Evolutionary conservation across 2,113 vertebrate species (phyloP), one percentile per base, ranked within the genome.

Genomic region (Alligator sinensis): DNA sequence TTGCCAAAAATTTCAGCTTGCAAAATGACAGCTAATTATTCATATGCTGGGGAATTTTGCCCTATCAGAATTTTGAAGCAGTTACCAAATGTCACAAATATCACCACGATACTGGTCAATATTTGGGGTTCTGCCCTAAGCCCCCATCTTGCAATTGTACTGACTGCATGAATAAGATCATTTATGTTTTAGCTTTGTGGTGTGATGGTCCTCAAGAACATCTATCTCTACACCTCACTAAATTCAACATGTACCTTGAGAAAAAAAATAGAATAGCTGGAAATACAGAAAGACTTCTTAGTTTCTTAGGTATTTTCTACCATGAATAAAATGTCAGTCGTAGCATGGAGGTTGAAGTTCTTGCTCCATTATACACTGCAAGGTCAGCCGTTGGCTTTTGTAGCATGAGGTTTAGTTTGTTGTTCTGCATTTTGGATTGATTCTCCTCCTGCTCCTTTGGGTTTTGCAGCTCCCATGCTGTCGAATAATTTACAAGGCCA

Each of bases 61-160:
- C 87, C 88, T 89, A 80, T 93, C 64, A 84, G 88, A 95, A 47
- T 13, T 47, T 74, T 8, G 93, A 60, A 84, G 82, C 89, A 95
- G 95, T 90, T 94, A 91, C 87, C 90, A 74, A 74, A 74, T 87
- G 85, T 83, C 81, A 90, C 93, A 94, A 95, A 96, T 38, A 96
- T 96, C 94, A 93, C 94, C 96, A 93, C 94, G 93, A 96, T 89
- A 47, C 27, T 3, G 5, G 5, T 94, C 90, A 72, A 82, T 89
- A 92, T 90, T 89, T 93, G 89, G 93, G 89, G 95, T 86, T 83
- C 25, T 95, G 92, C 94, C 93, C 81, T 89, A 62, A 93, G 93
- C 88, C 70, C 70, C 89, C 88, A 89, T 78, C 92, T 91, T 88
- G 95, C 88, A 72, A 95, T 90, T 11, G 61, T 70, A 85, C 96